These are phyloP conservation scores for Polylopha cassiicola DNA, from an alignment of 2,888 invertebrate genomes.

Conservation along the genomic window DNA sequence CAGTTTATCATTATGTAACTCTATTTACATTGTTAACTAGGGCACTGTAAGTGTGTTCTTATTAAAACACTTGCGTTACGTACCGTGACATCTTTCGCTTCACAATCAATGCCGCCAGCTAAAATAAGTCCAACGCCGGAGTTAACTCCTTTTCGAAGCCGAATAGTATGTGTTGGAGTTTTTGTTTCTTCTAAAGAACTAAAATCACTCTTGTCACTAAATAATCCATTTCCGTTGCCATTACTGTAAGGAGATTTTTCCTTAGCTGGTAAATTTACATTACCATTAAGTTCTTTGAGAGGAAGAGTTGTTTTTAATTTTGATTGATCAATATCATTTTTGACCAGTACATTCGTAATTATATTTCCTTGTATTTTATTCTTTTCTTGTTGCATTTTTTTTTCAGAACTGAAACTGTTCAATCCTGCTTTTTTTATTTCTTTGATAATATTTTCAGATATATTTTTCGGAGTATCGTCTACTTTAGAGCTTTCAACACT, in stretches of 20 bases:
- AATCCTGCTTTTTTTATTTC: constrained; percentile 57
- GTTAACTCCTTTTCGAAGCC: constrained; percentile 58
- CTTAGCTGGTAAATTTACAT: constrained; percentile 3
- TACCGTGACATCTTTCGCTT: constrained; percentile 94
- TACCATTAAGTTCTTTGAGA: background rate
- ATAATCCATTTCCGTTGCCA: constrained; percentile 28
- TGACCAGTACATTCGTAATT: constrained; percentile 26
- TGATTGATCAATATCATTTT: constrained; percentile 14
- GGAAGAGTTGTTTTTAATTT: constrained; percentile 25
- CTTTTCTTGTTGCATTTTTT: constrained; percentile 33
- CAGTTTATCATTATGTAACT: too few relatives aligned
- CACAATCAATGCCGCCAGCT: constrained; percentile 93
- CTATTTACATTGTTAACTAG: too few relatives aligned
- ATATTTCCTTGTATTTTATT: constrained; percentile 30
- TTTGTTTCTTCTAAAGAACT: constrained; percentile 36
- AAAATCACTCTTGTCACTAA: constrained; percentile 35
- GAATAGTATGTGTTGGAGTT: constrained; percentile 47
- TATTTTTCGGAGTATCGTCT: constrained; percentile 52
- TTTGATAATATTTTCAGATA: constrained; percentile 56
- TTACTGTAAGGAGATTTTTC: constrained; percentile 27
- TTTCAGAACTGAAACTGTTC: constrained; percentile 42
- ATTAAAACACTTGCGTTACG: constrained; percentile 39
- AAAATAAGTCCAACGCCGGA: constrained; percentile 90
- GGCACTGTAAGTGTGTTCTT: too few relatives aligned
- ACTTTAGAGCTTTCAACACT: constrained; percentile 46